Conservation (phyloP, 2,797 vertebrate species). For the Pipistrellus nathusii region DNA sequence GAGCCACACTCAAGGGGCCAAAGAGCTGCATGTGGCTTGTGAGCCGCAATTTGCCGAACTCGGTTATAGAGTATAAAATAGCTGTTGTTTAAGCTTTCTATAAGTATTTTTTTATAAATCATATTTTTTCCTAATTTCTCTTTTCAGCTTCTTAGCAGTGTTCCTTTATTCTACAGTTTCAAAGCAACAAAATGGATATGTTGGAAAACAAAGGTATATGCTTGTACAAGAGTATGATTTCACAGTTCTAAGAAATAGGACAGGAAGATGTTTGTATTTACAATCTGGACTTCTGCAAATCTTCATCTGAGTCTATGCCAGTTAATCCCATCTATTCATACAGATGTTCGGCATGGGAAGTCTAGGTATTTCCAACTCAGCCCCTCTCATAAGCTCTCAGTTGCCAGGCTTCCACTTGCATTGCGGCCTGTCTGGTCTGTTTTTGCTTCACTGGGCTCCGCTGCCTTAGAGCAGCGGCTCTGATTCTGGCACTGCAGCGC, state of each 20-base stretch:
- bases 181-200: neutral
- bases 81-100: neutral
- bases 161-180: neutral
- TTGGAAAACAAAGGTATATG: neutral
- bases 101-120: neutral
- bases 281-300: neutral
- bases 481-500: conserved; percentile 80
- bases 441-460: neutral
- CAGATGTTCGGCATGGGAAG: neutral
- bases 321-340: neutral
- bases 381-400: neutral
- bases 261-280: neutral
- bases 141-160: neutral
- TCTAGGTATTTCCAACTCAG: neutral
- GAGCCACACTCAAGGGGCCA: no score
- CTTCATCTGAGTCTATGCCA: neutral
- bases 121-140: neutral
- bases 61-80: neutral
- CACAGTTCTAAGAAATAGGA: neutral
- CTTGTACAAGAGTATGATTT: neutral
- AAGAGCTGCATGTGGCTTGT: no score
- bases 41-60: no score
- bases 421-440: no score
- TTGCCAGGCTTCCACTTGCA: no score
- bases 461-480: fast-evolving